A percentile compares a stretch with the other conserved stretches of the same genome.
phyloP scores from a whole-genome alignment of 2,113 vertebrate genomes.

The Mustela nigripes region DNA sequence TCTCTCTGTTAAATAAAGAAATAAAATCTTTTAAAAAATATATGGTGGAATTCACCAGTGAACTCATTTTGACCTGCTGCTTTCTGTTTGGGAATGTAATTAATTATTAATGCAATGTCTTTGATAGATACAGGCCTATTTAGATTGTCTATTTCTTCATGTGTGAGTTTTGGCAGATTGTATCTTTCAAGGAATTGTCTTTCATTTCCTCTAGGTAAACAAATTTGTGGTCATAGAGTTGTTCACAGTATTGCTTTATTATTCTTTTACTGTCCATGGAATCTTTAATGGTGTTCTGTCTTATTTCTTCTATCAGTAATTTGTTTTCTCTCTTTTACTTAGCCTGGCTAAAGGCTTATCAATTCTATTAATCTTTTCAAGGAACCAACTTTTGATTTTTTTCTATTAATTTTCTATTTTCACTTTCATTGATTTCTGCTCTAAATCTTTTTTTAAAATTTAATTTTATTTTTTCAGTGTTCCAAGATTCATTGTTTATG shows the following conservation, averaged over 20 bases:
- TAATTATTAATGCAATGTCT: not conserved
- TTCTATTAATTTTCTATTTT: not conserved
- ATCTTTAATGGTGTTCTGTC: not conserved
- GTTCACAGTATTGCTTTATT: not conserved
- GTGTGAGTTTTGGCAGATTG: not conserved
- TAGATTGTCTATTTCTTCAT: not conserved
- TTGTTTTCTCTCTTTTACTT: not conserved
- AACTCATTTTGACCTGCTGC: no score
- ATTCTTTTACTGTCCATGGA: not conserved
- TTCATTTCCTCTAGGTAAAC: not conserved
- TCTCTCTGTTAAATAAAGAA: no score
- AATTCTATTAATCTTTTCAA: not conserved
- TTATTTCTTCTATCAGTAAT: not conserved
- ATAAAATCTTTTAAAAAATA: no score
- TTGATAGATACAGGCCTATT: not conserved
- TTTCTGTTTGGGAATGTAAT: not conserved
- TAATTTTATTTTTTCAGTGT: no score
- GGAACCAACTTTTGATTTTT: not conserved
- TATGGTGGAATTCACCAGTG: not conserved
- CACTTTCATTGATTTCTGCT: not conserved
- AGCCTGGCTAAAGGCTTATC: not conserved
- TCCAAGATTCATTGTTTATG: no score
- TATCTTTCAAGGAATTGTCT: not conserved
- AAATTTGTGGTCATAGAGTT: not conserved
- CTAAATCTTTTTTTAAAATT: not conserved